A percentile compares a stretch with the other conserved stretches of the same genome.
These are phyloP conservation scores for Tenrec ecaudatus DNA, from an alignment of 2,113 vertebrate species.

Conservation along the genomic window DNA sequence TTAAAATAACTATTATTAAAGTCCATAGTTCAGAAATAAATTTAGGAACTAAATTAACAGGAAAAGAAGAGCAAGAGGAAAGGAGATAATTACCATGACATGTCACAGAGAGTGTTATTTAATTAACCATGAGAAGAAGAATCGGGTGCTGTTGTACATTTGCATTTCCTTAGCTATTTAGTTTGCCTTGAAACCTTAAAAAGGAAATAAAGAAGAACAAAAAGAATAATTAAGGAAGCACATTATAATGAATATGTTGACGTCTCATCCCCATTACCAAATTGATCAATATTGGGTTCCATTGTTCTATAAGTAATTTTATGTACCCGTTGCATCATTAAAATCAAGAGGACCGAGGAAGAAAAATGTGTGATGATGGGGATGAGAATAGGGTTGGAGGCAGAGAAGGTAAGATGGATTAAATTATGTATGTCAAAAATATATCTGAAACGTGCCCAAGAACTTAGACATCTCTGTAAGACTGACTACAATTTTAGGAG, in stretches of 20 bases:
- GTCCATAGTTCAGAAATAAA: conserved; percentile 71
- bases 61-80: conserved; percentile 55
- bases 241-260: background rate
- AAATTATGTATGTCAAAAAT: background rate
- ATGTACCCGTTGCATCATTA: background rate
- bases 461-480: accelerated
- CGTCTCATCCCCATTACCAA: background rate
- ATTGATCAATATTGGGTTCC: background rate
- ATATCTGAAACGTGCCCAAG: background rate
- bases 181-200: conserved; percentile 53
- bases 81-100: conserved; percentile 54
- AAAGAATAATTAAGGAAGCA: background rate
- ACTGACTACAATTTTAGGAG: accelerated
- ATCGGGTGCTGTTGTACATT: conserved; percentile 44
- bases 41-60: conserved; percentile 66
- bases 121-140: conserved; percentile 68
- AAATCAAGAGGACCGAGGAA: background rate
- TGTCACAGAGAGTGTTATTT: conserved; percentile 49
- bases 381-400: background rate
- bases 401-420: background rate
- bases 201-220: conserved; percentile 12
- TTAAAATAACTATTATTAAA: conserved; percentile 49
- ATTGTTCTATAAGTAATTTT: background rate
- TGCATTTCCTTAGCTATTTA: conserved; percentile 65
- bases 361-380: too few relatives aligned